Evolutionary conservation across 2,113 vertebrate species (phyloP), one percentile per base, ranked within the genome.

Genomic region (Trogon surrucura): DNA sequence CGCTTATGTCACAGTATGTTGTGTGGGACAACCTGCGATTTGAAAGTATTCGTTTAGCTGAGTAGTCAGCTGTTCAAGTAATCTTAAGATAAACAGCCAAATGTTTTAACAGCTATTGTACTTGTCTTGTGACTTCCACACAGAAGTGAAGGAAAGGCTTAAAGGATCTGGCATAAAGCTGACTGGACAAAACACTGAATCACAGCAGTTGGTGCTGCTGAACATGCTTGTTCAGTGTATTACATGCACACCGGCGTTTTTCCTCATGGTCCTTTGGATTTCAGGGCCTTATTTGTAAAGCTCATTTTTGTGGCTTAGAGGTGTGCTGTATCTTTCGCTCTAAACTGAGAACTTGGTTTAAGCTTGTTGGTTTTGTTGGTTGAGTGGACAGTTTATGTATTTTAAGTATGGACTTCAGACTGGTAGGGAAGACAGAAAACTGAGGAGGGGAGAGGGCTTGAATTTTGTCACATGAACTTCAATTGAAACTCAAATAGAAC

Each of bases 41-140:
- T 71, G 27, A 25, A 69, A 34, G 75, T 27, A 3, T 44, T 93
- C 1, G 5, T 53, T 71, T 95, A 45, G 9, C 9, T 67, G 14
- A 41, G 21, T 22, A 85, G 79, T 88, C 38, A 81, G 56, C 84
- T 79, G 16, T 12, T 75, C n/a, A 25, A 56, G 69, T 80, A 88
- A 73, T 90, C 36, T 22, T 10, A 23, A 71, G 54, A 16, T n/a
- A 82, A 70, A 48, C 25, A 89, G 82, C 73, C 75, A 90, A 9
- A 57, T 92, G 80, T 45, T 70, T 80, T 85, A 73, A 65, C 22
- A 50, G 3, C 45, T 58, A 8, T 34, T 29, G 14, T 20, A 8
- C 25, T 89, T 89, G 81, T 83, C 94, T 88, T 91, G 89, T 95
- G 92, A 95, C 92, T 91, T 16, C 21, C 11, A 1, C 10, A 4